Evolutionary conservation across 2,888 invertebrate species (phyloP).

Genomic region (Sericinus montela): DNA sequence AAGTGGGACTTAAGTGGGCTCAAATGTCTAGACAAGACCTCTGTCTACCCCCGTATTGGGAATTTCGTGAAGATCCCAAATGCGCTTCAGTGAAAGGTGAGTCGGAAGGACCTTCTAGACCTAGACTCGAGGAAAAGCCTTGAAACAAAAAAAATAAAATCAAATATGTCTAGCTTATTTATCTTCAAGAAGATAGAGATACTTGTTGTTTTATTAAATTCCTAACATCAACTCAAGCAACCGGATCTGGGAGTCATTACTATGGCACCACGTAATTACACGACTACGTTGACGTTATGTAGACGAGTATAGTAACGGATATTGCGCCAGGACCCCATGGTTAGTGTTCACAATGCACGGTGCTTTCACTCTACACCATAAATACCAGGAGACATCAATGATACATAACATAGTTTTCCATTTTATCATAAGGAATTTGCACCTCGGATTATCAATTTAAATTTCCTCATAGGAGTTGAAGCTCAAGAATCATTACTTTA

Average conservation of each 20-base stretch:
- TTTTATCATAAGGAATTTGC: slow-evolving; percentile 4
- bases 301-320: slow-evolving; percentile 43
- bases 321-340: slow-evolving; percentile 48
- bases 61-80: too few relatives aligned
- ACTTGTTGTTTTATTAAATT: neutral
- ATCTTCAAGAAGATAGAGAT: neutral
- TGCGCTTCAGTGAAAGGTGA: too few relatives aligned
- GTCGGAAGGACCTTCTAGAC: too few relatives aligned
- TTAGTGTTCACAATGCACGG: slow-evolving; percentile 35
- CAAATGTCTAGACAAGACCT: too few relatives aligned
- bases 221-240: neutral
- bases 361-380: slow-evolving; percentile 35
- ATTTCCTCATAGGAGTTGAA: too few relatives aligned
- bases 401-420: slow-evolving; percentile 1
- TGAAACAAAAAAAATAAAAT: too few relatives aligned
- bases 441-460: too few relatives aligned
- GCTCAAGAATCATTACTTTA: too few relatives aligned
- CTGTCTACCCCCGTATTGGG: too few relatives aligned
- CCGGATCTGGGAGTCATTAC: neutral
- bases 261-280: slow-evolving; percentile 7
- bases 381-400: slow-evolving; percentile 14
- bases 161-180: too few relatives aligned
- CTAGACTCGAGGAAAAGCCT: too few relatives aligned
- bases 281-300: neutral
- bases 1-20: too few relatives aligned